Evolutionary conservation across 2,797 vertebrate species (phyloP).

Genomic region (Anolis apletophallus): DNA sequence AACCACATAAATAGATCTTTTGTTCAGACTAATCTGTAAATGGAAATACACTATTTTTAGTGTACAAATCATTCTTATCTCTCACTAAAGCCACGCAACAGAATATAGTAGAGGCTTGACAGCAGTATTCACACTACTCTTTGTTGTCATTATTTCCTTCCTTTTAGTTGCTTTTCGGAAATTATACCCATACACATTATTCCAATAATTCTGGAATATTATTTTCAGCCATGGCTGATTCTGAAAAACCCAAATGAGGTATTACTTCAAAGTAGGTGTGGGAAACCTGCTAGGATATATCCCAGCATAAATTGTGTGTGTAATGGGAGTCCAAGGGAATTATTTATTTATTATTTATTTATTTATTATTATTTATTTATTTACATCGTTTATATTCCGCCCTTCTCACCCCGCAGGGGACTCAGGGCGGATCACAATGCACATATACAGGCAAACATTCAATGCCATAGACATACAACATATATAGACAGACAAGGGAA

Average conservation of each 20-base stretch:
- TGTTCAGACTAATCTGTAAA: conserved; percentile 55
- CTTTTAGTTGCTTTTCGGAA: background rate
- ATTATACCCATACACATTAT: background rate
- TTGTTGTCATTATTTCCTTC: conserved; percentile 56
- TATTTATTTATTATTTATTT: too few species aligned
- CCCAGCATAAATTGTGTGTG: background rate
- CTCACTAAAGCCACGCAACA: conserved; percentile 55
- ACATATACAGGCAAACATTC: too few species aligned
- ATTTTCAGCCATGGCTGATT: background rate
- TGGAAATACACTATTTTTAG: conserved; percentile 50
- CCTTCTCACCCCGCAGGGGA: too few species aligned
- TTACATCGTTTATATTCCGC: too few species aligned
- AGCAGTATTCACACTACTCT: conserved; percentile 58
- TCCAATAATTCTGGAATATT: background rate
- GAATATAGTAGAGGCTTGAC: conserved; percentile 44
- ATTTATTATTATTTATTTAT: too few species aligned
- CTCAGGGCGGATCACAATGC: too few species aligned
- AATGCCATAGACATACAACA: too few species aligned
- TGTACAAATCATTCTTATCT: conserved; percentile 55
- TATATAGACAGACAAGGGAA: too few species aligned
- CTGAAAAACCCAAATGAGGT: background rate
- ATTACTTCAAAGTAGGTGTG: background rate
- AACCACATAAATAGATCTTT: conserved; percentile 63
- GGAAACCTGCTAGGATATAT: background rate
- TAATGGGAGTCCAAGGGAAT: background rate